Base-by-base conservation (phyloP, 2,113 vertebrate genomes). In the Egretta garzetta region DNA sequence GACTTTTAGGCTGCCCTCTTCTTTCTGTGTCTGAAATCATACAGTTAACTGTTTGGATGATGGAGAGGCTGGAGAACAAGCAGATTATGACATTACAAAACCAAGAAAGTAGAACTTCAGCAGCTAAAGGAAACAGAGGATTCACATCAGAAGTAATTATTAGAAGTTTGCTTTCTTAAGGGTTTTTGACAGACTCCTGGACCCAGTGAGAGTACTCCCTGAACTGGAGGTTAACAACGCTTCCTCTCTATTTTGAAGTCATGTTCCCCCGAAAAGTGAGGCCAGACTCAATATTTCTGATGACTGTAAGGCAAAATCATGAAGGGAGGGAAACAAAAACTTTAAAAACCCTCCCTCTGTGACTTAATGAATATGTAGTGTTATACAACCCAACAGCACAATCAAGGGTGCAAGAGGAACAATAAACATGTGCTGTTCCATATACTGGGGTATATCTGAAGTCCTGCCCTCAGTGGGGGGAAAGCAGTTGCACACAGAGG, bases 201-300 rank as follows among this genome's bases (percentile, higher is more conserved):
- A 19, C n/a, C 52, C 21, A 16, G 1, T 3, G 14, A 47, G 16
- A 32, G 35, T 7, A 39, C 6, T 22, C 3, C 28, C 27, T 0
- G 6, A 80, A 10, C 13, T 64, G 41, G 24, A 4, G 20, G 16
- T 18, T 33, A 73, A 41, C 27, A 80, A 8, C 30, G 5, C 8
- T 56, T 66, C 45, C 9, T 70, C 32, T 71, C 59, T 83, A 1
- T 71, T 50, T 76, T 60, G 23, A 58, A 35, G 41, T 9, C 0
- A 0, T 3, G 2, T 27, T 88, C 41, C 77, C 37, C 37, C 52
- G 41, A 12, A 55, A 62, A 50, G 19, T 3, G 39, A 75, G 50
- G 43, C 28, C 41, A 63, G 10, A 26, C 3, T 63, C 35, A 15
- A 22, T n/a, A 37, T 71, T 94, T 77, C 75, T 77, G 55, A 32